Percentiles rank a stretch among this genome's conserved stretches.
These are phyloP conservation scores for Phrynocephalus vlangalii DNA, from an alignment of 2,797 vertebrate genomes.

Conservation along the genomic window DNA sequence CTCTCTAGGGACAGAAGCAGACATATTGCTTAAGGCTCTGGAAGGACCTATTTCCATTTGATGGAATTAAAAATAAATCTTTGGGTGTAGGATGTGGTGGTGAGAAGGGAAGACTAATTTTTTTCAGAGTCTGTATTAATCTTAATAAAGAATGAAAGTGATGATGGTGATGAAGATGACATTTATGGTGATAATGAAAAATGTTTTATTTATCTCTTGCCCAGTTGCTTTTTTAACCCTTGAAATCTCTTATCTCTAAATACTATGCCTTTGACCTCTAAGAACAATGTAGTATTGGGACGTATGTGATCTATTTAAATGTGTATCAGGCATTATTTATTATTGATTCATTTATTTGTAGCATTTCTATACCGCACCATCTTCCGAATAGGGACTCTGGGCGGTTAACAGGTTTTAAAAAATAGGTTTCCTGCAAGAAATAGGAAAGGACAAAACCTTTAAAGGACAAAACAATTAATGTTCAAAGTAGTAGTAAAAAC, in stretches of 20 bases:
- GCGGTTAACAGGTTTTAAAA: no score
- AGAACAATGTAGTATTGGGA: neutral
- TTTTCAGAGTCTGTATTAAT: neutral
- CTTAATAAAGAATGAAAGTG: constrained; percentile 11
- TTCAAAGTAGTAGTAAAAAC: neutral
- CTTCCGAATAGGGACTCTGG: no score
- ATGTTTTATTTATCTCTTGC: constrained; percentile 10
- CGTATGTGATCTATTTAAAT: neutral
- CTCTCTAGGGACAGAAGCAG: neutral
- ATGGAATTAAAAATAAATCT: neutral
- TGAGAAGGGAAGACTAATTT: neutral
- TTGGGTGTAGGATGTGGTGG: neutral
- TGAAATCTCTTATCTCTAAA: neutral
- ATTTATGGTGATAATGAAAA: neutral
- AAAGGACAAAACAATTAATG: neutral
- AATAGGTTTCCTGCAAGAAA: no score
- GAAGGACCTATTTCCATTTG: neutral
- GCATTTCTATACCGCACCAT: no score
- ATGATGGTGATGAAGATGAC: neutral
- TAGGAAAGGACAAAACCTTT: no score
- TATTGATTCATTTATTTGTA: no score
- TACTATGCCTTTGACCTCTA: neutral
- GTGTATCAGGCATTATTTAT: neutral
- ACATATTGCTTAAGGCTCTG: neutral
- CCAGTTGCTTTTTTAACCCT: neutral